A percentile compares a stretch with the other conserved stretches of the same genome.
These are phyloP conservation scores for Ptilonorhynchus violaceus DNA, from an alignment of 2,113 vertebrate species.

Conservation along the genomic window DNA sequence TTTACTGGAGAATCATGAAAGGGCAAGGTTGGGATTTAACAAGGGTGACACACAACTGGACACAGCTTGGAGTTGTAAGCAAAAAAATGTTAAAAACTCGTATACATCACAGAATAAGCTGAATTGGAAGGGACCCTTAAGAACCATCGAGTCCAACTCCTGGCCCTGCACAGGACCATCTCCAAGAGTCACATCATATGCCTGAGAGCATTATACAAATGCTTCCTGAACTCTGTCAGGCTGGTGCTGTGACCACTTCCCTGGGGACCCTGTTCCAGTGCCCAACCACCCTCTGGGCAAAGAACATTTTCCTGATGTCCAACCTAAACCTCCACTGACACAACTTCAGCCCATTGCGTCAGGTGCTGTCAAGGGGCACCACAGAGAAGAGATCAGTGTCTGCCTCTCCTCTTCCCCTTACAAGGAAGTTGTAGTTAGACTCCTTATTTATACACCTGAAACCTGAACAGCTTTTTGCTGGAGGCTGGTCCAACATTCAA, in stretches of 20 bases:
- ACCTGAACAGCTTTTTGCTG: neutral
- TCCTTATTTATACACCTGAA: neutral
- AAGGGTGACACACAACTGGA: rapidly evolving
- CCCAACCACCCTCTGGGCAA: neutral
- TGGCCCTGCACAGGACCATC: neutral
- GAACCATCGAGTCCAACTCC: neutral
- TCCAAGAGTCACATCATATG: neutral
- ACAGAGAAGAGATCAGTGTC: neutral
- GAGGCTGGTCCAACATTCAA: neutral
- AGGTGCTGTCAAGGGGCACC: neutral
- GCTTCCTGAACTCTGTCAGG: too few species aligned
- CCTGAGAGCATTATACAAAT: neutral
- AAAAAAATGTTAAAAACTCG: neutral
- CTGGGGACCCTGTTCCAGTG: neutral
- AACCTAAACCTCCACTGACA: neutral
- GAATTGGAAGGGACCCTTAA: neutral
- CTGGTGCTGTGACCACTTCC: too few species aligned
- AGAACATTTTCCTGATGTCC: neutral
- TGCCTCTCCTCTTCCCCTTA: neutral
- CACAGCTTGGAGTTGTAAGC: neutral
- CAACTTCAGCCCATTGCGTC: neutral
- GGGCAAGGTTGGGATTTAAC: neutral
- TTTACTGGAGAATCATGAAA: neutral
- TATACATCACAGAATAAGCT: neutral
- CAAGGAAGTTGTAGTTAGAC: neutral